Evolutionary conservation across 2,888 invertebrate genomes (phyloP), one percentile per base, ranked within the genome.

Genomic region (Candidula unifasciata): DNA sequence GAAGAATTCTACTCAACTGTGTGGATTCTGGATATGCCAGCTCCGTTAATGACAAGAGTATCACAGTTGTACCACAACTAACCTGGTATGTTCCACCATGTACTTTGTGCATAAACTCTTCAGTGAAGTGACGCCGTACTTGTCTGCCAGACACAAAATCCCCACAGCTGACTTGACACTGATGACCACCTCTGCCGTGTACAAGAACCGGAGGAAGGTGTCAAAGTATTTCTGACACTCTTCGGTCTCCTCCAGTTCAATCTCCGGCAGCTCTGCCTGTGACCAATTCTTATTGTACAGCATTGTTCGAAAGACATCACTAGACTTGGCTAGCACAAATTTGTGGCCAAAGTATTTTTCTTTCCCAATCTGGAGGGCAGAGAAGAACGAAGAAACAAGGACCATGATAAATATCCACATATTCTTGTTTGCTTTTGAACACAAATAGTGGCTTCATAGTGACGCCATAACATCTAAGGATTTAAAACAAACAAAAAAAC

Each of bases 251-350:
- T 90, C 92, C 24, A 94, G 90, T 44, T 90, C 90, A 52, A 94
- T 87, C 82, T 93, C 92, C 10, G 89, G 88, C 35, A 88, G 87
- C 13, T 87, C 88, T 21, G 89, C 89, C 60, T 91, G 88, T n/a
- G 90, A 85, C 93, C 93, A 94, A 35, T 88, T 86, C 73, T 90
- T 89, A 76, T 91, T 92, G 85, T 93, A 94, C 6, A 94, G 88
- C 93, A 93, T 93, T 16, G 93, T 91, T 60, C 91, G 89, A 86
- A 94, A 93, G 1, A 94, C 93, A 81, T 93, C 93, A 69, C 93
- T 93, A 5, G 93, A 93, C 87, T 93, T 93, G 71, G 94, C 93
- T 57, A 94, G 88, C 6, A 94, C 93, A 88, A 94, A 94, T 83
- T 92, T 93, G 89, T 94, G 94, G 10, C 89, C 93, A 73, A 83